phyloP scores from a whole-genome alignment of 2,888 invertebrate species.

The Caenorhabditis panamensis region DNA sequence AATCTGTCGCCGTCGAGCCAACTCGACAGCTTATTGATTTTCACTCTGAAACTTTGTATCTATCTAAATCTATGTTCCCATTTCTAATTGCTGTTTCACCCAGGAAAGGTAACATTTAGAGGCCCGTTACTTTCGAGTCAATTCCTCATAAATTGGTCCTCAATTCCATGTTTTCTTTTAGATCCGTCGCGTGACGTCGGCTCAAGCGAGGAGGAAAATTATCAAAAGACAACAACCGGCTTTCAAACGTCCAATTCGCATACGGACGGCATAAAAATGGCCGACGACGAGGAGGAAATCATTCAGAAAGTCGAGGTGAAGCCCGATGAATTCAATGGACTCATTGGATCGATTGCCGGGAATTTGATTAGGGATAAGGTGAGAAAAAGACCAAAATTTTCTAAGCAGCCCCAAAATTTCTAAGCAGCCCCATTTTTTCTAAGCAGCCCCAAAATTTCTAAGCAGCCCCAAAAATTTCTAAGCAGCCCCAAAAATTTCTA shows the following conservation, averaged over 20 bases:
- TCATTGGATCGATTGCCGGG: constrained; percentile 79
- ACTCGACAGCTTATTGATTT: constrained; percentile 31
- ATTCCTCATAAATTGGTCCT: neutral
- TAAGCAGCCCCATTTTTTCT: too few species aligned
- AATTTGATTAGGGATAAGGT: constrained; percentile 78
- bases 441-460: too few species aligned
- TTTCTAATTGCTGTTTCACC: constrained; percentile 43
- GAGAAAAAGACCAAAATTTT: too few species aligned
- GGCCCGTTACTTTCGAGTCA: too few species aligned
- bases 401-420: too few species aligned
- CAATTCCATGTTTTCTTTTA: too few species aligned
- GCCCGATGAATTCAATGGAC: constrained; percentile 77
- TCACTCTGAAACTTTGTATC: neutral
- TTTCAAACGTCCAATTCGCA: constrained; percentile 27
- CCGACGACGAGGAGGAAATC: constrained; percentile 62
- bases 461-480: too few species aligned
- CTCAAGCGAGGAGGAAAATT: constrained; percentile 50
- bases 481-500: too few species aligned
- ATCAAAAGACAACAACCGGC: constrained; percentile 42
- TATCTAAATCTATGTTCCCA: constrained; percentile 28
- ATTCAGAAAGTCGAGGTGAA: constrained; percentile 67
- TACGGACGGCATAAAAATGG: constrained; percentile 62
- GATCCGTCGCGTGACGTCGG: constrained; percentile 42
- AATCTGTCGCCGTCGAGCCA: neutral
- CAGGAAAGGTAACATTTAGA: constrained; percentile 26